phyloP scores from a whole-genome alignment of 2,888 invertebrate species.

The Heteropelma amictum region DNA sequence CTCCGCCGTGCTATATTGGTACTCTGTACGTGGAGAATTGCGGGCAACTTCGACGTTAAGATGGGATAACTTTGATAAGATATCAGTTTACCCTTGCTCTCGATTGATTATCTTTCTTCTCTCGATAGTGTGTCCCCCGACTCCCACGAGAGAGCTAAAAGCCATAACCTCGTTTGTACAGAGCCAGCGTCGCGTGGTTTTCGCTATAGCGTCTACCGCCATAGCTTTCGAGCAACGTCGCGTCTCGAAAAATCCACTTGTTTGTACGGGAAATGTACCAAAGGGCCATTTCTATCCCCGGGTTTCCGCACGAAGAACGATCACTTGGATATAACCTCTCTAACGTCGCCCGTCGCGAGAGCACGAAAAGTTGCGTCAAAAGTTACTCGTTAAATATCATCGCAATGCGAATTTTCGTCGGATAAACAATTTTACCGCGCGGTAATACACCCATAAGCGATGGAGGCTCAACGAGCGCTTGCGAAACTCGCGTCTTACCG shows the following conservation, averaged over 20 bases:
- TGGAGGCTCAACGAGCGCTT: neutral
- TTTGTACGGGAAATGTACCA: too few relatives aligned
- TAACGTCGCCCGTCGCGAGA: too few relatives aligned
- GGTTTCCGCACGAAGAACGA: too few relatives aligned
- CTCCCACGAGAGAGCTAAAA: conserved; percentile 36
- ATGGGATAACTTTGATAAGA: conserved; percentile 76
- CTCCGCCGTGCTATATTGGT: conserved; percentile 35
- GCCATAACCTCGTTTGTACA: too few relatives aligned
- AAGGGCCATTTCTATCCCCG: too few relatives aligned
- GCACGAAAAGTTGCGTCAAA: too few relatives aligned
- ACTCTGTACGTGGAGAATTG: conserved; percentile 42
- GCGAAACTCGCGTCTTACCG: conserved; percentile 29
- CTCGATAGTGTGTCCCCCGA: conserved; percentile 21
- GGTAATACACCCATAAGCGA: conserved; percentile 34
- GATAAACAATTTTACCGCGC: conserved; percentile 51
- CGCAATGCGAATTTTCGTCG: conserved; percentile 43
- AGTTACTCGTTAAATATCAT: conserved; percentile 46
- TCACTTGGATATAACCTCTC: too few relatives aligned
- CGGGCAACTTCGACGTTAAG: conserved; percentile 60
- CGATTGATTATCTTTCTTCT: conserved; percentile 74
- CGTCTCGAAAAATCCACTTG: too few relatives aligned
- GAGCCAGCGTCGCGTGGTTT: too few relatives aligned
- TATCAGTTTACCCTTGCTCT: conserved; percentile 72
- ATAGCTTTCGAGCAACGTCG: too few relatives aligned
- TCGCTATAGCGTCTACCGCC: too few relatives aligned